A percentile compares a stretch with the other conserved stretches of the same genome.
These are phyloP conservation scores for Cuniculus paca DNA, from an alignment of 2,797 vertebrate genomes.

Conservation along the genomic window DNA sequence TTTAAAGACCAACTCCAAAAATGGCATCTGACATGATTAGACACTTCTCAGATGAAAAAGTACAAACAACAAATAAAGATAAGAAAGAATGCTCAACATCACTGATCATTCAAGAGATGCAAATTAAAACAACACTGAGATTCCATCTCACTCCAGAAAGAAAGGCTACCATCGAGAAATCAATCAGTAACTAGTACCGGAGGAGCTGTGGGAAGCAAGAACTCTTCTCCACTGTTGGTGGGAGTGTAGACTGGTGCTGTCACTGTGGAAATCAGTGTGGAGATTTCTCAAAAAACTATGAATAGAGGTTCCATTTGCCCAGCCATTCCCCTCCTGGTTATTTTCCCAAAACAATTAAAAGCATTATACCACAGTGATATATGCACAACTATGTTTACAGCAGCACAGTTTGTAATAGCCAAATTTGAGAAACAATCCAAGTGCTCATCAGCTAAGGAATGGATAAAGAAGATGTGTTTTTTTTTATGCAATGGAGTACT, in stretches of 20 bases:
- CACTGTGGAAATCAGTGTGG: background rate
- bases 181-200: background rate
- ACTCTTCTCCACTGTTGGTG: background rate
- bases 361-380: background rate
- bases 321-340: background rate
- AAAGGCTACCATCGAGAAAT: background rate
- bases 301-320: background rate
- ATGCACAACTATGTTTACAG: background rate
- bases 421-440: background rate
- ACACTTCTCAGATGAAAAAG: background rate
- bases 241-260: background rate
- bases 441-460: background rate
- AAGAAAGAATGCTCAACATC: background rate
- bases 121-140: background rate
- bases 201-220: background rate
- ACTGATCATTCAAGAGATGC: background rate
- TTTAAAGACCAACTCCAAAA: background rate
- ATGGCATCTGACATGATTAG: background rate
- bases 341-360: background rate
- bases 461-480: background rate
- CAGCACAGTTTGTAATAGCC: background rate
- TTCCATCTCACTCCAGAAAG: background rate
- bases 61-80: background rate
- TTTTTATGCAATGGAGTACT: background rate
- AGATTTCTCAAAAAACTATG: background rate